These are phyloP conservation scores for Cheilosia soror DNA, from an alignment of 2,888 invertebrate species.

Conservation along the genomic window DNA sequence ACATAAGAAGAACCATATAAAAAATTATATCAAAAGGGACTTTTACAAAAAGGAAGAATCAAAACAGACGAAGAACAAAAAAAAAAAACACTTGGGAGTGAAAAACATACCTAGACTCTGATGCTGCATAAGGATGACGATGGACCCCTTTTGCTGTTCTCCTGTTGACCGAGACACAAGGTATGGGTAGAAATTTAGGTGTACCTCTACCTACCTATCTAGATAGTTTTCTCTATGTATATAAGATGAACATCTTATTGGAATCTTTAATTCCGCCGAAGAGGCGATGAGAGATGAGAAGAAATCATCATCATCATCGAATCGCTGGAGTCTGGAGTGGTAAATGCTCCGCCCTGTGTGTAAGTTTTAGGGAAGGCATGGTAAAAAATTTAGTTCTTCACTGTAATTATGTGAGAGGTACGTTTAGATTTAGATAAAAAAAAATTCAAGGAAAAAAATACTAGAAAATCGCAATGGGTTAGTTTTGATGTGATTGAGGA, in stretches of 20 bases:
- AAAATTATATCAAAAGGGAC: slow-evolving; percentile 51
- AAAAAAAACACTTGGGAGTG: slow-evolving; percentile 38
- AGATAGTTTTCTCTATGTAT: slow-evolving; percentile 23
- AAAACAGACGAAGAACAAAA: slow-evolving; percentile 39
- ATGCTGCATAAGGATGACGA: slow-evolving; percentile 50
- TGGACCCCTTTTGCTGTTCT: slow-evolving; percentile 57
- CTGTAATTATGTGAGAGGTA: slow-evolving; percentile 58
- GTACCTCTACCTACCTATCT: slow-evolving; percentile 3
- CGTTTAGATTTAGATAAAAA: slow-evolving; percentile 33
- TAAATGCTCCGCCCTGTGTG: slow-evolving; percentile 70
- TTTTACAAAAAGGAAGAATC: slow-evolving; percentile 49
- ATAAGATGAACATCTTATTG: slow-evolving; percentile 59
- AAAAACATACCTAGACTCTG: slow-evolving; percentile 49
- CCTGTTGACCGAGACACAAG: slow-evolving; percentile 46
- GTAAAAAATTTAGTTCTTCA: slow-evolving; percentile 40
- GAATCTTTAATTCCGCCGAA: slow-evolving; percentile 57
- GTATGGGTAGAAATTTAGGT: slow-evolving; percentile 31
- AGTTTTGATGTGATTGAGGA: slow-evolving; percentile 46
- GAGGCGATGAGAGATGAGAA: slow-evolving; percentile 24
- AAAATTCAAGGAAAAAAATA: slow-evolving; percentile 4
- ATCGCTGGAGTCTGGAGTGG: slow-evolving; percentile 29
- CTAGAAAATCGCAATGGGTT: slow-evolving; percentile 44
- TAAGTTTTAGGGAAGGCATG: slow-evolving; percentile 35
- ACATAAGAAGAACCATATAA: slow-evolving; percentile 48
- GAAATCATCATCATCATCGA: slow-evolving; percentile 32